Conservation (phyloP, 2,113 vertebrate species). For the Cyprinodon brontotheroides region DNA sequence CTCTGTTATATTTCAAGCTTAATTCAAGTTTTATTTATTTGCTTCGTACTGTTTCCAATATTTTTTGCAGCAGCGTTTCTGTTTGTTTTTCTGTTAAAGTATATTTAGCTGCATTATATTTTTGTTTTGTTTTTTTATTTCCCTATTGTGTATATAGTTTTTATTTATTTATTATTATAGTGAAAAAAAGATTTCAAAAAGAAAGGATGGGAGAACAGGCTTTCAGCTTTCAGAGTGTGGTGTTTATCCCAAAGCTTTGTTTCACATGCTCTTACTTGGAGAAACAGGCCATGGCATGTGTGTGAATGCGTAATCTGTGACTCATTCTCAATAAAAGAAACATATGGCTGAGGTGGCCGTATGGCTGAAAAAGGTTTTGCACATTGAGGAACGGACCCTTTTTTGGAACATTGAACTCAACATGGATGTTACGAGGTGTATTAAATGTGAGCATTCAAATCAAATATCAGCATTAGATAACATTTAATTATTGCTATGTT, state of each 20-base stretch:
- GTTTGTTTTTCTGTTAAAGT: background rate
- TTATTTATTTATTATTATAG: background rate
- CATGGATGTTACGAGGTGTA: background rate
- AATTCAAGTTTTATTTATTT: background rate
- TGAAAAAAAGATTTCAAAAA: background rate
- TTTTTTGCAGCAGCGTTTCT: background rate
- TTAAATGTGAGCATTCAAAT: background rate
- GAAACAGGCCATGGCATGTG: constrained; percentile 30
- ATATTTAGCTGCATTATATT: background rate
- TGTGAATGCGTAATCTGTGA: constrained; percentile 32
- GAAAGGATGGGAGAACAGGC: constrained; percentile 11
- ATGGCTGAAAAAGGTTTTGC: constrained; percentile 9
- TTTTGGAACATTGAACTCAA: too few species aligned
- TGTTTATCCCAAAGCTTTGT: constrained; percentile 23
- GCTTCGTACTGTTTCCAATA: background rate
- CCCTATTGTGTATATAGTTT: background rate
- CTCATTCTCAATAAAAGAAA: constrained; percentile 20
- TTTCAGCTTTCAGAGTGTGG: constrained; percentile 3
- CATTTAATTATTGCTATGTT: background rate
- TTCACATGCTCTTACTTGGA: constrained; percentile 25
- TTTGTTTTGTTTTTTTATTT: constrained; percentile 29
- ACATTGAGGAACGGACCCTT: background rate
- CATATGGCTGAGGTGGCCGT: background rate
- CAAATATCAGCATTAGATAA: background rate
- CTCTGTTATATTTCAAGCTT: background rate